Percentiles rank a stretch among this genome's conserved stretches.
These are phyloP conservation scores for Argyra leucocephala DNA, from an alignment of 2,888 invertebrate genomes.

Conservation along the genomic window DNA sequence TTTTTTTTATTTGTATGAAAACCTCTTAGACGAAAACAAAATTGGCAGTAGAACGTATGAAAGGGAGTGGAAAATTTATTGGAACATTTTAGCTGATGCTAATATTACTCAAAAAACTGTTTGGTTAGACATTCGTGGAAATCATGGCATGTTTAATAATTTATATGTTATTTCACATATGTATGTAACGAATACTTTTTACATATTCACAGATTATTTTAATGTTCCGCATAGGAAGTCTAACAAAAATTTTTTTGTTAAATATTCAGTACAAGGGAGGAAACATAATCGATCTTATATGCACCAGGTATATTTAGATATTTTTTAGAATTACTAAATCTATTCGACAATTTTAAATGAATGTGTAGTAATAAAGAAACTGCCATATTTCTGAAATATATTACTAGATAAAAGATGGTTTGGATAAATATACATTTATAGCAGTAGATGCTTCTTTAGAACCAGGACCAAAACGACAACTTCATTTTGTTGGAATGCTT, in stretches of 20 bases:
- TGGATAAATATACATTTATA: constrained; percentile 66
- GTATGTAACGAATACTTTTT: no score
- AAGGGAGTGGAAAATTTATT: constrained; percentile 75
- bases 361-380: neutral
- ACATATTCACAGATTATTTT: constrained; percentile 62
- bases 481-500: constrained; percentile 78
- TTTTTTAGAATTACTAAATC: neutral
- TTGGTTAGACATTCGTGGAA: constrained; percentile 86
- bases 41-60: constrained; percentile 72
- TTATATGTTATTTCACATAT: no score
- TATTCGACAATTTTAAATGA: no score
- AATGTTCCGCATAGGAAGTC: constrained; percentile 63
- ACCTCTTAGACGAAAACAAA: constrained; percentile 49
- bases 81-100: constrained; percentile 57
- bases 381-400: neutral
- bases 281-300: constrained; percentile 63
- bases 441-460: constrained; percentile 79
- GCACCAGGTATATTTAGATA: constrained; percentile 45
- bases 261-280: constrained; percentile 70
- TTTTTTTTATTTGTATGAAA: no score
- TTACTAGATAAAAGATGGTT: constrained; percentile 39
- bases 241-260: constrained; percentile 63
- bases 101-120: constrained; percentile 57
- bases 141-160: constrained; percentile 53
- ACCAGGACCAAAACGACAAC: constrained; percentile 77